Conservation (phyloP, 2,113 vertebrate species). For the Dromiciops gliroides region DNA sequence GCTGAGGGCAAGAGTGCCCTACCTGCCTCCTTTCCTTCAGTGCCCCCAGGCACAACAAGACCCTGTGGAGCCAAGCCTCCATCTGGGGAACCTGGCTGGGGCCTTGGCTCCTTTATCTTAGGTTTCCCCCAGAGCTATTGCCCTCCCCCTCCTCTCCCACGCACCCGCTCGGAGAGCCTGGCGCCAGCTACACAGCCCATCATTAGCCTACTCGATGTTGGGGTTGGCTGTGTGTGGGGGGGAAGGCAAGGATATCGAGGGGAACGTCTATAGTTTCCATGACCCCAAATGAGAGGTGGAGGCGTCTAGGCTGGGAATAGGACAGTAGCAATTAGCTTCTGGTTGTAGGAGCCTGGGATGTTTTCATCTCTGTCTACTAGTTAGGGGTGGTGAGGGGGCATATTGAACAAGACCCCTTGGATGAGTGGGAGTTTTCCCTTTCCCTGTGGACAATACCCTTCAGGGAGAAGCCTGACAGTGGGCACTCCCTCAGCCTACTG, state of each 20-base stretch:
- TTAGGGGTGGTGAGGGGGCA: background rate
- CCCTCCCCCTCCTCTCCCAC: conserved; percentile 65
- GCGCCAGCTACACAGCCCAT: conserved; percentile 74
- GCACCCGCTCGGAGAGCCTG: conserved; percentile 47
- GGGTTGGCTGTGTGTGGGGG: background rate
- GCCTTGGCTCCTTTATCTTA: conserved; percentile 4
- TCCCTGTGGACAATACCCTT: background rate
- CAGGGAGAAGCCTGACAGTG: background rate
- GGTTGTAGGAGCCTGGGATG: conserved; percentile 52
- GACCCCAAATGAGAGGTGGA: conserved; percentile 67
- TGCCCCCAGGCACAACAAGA: background rate
- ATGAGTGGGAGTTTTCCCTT: conserved; percentile 7
- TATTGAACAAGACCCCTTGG: background rate
- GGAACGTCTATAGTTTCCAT: conserved; percentile 69
- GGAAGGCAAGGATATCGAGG: conserved; percentile 28
- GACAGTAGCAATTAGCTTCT: conserved; percentile 74
- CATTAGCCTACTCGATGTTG: conserved; percentile 66
- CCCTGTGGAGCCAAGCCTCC: conserved; percentile 12
- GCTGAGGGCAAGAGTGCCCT: conserved; percentile 38
- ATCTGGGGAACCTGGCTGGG: conserved; percentile 53
- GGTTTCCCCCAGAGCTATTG: conserved; percentile 71
- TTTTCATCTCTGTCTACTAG: conserved; percentile 45
- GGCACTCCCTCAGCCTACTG: background rate
- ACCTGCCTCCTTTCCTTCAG: background rate
- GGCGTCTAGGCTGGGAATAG: conserved; percentile 45